These are phyloP conservation scores for Cladorhizidae sp. DNA, from an alignment of 37 sponge, comb jelly and placozoan species.

Conservation along the genomic window DNA sequence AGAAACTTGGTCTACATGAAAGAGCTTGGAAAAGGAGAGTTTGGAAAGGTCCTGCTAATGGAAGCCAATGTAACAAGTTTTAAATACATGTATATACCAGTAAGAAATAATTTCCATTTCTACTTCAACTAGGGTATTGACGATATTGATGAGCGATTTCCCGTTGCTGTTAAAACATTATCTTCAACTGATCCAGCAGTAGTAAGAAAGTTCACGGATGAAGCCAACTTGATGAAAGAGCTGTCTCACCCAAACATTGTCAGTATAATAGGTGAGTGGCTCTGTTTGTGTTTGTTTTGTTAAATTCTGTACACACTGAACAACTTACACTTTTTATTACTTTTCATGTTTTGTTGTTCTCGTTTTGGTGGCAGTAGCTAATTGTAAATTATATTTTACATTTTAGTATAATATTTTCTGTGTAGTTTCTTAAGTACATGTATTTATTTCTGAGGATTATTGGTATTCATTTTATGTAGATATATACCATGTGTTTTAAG, in stretches of 20 bases:
- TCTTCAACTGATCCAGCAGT: slow-evolving; percentile 31
- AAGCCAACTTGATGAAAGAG: slow-evolving; percentile 68
- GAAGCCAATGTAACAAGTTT: slow-evolving; percentile 46
- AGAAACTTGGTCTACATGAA: slow-evolving; percentile 49
- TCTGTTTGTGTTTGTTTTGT: no score
- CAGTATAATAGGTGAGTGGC: slow-evolving; percentile 62
- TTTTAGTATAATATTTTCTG: no score
- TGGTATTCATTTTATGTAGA: no score
- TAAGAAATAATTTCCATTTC: not conserved
- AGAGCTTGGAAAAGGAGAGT: slow-evolving; percentile 75
- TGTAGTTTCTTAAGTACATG: no score
- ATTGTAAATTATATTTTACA: no score
- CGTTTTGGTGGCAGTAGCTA: no score
- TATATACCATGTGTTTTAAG: no score
- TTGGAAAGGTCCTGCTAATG: slow-evolving; percentile 79
- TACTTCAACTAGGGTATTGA: slow-evolving; percentile 43
- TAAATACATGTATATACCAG: not conserved
- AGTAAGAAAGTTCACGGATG: slow-evolving; percentile 53
- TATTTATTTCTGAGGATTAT: no score
- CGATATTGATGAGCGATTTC: slow-evolving; percentile 34
- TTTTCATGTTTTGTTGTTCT: no score
- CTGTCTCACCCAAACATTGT: slow-evolving; percentile 70
- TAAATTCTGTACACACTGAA: no score
- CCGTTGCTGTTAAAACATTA: slow-evolving; percentile 76
- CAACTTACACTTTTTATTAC: no score